Evolutionary conservation across 2,113 vertebrate species (phyloP).

Genomic region (Oncorhynchus gorbuscha): DNA sequence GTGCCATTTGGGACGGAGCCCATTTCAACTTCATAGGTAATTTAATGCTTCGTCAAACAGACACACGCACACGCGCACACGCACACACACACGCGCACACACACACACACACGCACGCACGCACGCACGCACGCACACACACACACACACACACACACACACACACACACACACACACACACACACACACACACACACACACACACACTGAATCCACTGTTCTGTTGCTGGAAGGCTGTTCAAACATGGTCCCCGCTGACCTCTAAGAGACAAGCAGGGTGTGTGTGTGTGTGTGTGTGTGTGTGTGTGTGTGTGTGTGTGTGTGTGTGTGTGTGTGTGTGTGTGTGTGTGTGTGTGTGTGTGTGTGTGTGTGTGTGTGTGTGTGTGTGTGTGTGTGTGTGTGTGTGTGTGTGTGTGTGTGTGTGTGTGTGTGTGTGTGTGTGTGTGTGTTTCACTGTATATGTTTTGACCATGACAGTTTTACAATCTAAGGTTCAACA

Average conservation of each 20-base stretch:
- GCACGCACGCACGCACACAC: too few species aligned
- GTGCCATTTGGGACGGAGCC: constrained; percentile 15
- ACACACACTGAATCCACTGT: neutral
- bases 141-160: neutral
- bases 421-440: too few species aligned
- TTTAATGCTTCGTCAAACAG: constrained; percentile 46
- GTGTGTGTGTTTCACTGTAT: too few species aligned
- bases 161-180: too few species aligned
- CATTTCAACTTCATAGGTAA: constrained; percentile 52
- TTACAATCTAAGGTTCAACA: too few species aligned
- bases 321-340: neutral
- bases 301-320: constrained; percentile 16
- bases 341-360: neutral
- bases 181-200: too few species aligned
- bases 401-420: neutral
- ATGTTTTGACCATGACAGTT: too few species aligned
- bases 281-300: neutral
- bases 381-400: constrained; percentile 4
- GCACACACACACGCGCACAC: neutral
- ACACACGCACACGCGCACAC: neutral
- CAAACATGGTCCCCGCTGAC: constrained; percentile 21
- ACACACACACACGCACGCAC: too few species aligned
- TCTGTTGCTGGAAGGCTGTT: too few species aligned
- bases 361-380: neutral
- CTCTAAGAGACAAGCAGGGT: constrained; percentile 27